Evolutionary conservation across 2,888 invertebrate genomes (phyloP), one percentile per base, ranked within the genome.

Genomic region (Zonitis immaculata): DNA sequence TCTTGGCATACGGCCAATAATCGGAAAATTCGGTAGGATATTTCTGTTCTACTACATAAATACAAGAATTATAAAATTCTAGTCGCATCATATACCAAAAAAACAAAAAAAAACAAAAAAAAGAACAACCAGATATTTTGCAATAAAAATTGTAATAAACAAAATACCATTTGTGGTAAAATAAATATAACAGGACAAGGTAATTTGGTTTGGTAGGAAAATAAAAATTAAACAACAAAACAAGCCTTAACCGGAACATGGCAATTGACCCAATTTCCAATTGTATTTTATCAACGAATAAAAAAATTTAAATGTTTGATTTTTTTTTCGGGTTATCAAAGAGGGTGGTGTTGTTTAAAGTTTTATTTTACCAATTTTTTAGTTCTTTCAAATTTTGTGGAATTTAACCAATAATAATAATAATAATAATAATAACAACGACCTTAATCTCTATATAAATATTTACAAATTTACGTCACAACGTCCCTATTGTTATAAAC

Each of bases 211-310:
- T 39, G 49, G 46, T 49, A 44, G 42, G 47, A 47, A 49, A 42
- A 42, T 44, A 45, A 43, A 44, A 49, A 35, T 18, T 54, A 49
- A 56, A 48, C n/a, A n/a, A n/a, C n/a, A n/a, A n/a, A n/a, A 52
- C 67, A 66, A 66, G 67, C 66, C 60, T 66, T 58, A 64, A 59
- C 65, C 65, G 67, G 65, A 66, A 65, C 65, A 62, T 35, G 53
- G 61, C 63, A 65, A 67, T 67, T 67, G 67, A 66, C 64, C 67
- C 59, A 66, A 66, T 64, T 67, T 25, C 20, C 26, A 7, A 48
- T 25, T 35, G 12, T 32, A 32, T 32, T 32, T 35, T 14, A 35
- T 35, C 35, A 35, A 18, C 18, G 18, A 35, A 35, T 14, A 32
- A n/a, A n/a, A n/a, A n/a, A n/a, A n/a, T n/a, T n/a, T n/a, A n/a